A percentile compares a stretch with the other conserved stretches of the same genome.
phyloP scores from a whole-genome alignment of 1,140 invertebrate genomes.

The Drosophila arizonae region DNA sequence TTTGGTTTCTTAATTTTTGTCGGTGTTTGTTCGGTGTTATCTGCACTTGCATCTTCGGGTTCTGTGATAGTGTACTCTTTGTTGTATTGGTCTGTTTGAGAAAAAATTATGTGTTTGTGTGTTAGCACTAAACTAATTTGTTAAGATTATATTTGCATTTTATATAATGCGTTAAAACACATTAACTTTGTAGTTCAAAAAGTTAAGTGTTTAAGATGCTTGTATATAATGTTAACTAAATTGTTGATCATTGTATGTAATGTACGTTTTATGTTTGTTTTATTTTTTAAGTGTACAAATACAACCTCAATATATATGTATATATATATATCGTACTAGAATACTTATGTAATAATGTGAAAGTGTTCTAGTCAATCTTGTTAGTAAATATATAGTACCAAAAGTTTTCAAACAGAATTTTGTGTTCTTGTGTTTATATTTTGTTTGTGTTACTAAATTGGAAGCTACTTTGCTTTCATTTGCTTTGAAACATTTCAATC shows the following conservation, averaged over 20 bases:
- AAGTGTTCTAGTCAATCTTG: constrained; percentile 36
- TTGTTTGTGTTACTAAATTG: constrained; percentile 50
- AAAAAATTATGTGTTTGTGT: constrained; percentile 80
- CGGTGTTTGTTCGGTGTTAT: constrained; percentile 77
- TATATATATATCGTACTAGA: constrained; percentile 24
- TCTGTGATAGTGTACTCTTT: constrained; percentile 82
- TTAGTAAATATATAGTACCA: constrained; percentile 60
- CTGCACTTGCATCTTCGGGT: constrained; percentile 81
- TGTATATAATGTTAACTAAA: constrained; percentile 54
- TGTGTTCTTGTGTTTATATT: constrained; percentile 25
- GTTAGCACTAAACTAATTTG: constrained; percentile 76
- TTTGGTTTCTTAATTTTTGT: constrained; percentile 65
- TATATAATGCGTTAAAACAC: constrained; percentile 74
- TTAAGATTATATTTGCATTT: constrained; percentile 78
- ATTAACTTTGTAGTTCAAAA: constrained; percentile 47
- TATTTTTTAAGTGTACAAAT: constrained; percentile 33
- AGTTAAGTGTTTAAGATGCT: constrained; percentile 55
- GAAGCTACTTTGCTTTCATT: constrained; percentile 20
- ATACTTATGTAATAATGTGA: constrained; percentile 38
- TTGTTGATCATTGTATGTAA: constrained; percentile 37
- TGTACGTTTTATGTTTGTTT: constrained; percentile 42
- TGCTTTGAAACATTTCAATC: constrained; percentile 23
- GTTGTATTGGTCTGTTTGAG: constrained; percentile 81
- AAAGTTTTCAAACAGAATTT: constrained; percentile 35
- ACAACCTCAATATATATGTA: constrained; percentile 9